Base-by-base conservation (phyloP, 2,113 vertebrate genomes). In the Actinemys pallida region DNA sequence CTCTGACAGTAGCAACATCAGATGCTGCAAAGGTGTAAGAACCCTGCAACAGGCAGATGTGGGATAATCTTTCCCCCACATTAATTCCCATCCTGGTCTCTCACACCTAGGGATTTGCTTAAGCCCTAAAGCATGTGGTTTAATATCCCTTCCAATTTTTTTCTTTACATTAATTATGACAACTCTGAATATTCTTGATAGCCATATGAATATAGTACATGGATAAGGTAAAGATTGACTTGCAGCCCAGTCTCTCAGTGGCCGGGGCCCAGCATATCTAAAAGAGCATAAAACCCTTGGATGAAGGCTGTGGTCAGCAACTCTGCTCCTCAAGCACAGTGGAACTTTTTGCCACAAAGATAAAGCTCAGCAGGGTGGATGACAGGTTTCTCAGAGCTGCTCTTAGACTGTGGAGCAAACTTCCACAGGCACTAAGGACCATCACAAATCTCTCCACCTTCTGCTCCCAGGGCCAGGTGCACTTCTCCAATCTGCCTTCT, bases 141-240 rank as follows among this genome's bases (percentile, higher is more conserved):
- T 79, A 96, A 91, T 88, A 84, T 27, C 42, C 75, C n/a, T 84
- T 83, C 81, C 69, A 50, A 56, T 27, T 56, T 76, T 6, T 19
- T 89, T 95, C 94, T 86, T 92, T n/a, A 39, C 69, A 69, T 89
- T 91, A 92, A 92, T 91, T 85, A 53, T 35, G 29, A 91, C 59
- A 92, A 54, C 2, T 8, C 42, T 52, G 94, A 95, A 87, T 91
- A 96, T 89, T 89, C 82, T 87, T 89, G 89, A 47, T 65, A 88
- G 95, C 95, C 91, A 91, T 76, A 93, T 82, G 96, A 97, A 97
- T 91, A 93, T 79, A 95, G 91, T 0, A 0, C 47, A 85, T 76
- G 94, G 90, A 89, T 93, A 95, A 95, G 9, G 14, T 3, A 52
- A 96, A 95, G 94, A 92, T 19, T 80, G 92, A 76, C 93, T 86